Percentiles rank a stretch among this genome's conserved stretches.
Evolutionary conservation across 2,113 vertebrate genomes (phyloP).

Genomic region (Heterochromis multidens): DNA sequence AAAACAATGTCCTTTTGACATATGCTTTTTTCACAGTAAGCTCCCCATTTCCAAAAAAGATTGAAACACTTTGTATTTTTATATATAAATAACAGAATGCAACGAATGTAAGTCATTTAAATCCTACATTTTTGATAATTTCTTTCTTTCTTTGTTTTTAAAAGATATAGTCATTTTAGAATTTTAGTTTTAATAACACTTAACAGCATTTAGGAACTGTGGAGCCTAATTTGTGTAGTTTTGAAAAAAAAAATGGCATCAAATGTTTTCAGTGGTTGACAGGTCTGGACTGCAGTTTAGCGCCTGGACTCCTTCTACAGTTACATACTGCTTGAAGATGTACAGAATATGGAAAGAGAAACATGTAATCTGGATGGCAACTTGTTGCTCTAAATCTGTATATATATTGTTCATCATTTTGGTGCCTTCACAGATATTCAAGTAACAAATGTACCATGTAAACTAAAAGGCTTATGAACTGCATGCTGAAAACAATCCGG

Average conservation of each 20-base stretch:
- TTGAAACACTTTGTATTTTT: neutral
- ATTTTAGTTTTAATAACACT: neutral
- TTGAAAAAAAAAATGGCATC: neutral
- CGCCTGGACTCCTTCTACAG: accelerated
- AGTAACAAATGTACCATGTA: neutral
- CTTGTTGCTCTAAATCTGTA: no score
- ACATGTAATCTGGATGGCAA: neutral
- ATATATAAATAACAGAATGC: neutral
- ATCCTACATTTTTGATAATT: no score
- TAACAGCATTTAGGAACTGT: neutral
- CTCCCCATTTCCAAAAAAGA: neutral
- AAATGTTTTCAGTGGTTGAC: neutral
- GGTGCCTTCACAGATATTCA: neutral
- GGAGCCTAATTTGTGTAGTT: neutral
- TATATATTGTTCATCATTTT: neutral
- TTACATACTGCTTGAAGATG: neutral
- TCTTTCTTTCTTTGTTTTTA: no score
- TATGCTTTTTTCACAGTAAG: neutral
- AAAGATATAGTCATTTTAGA: neutral
- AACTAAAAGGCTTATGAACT: neutral
- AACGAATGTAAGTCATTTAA: no score
- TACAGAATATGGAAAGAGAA: neutral
- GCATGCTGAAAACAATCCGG: neutral
- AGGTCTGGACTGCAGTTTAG: neutral
- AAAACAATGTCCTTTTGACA: neutral